A percentile compares a stretch with the other conserved stretches of the same genome.
Evolutionary conservation across 2,888 invertebrate genomes (phyloP).

Genomic region (Allolobophora icterica): DNA sequence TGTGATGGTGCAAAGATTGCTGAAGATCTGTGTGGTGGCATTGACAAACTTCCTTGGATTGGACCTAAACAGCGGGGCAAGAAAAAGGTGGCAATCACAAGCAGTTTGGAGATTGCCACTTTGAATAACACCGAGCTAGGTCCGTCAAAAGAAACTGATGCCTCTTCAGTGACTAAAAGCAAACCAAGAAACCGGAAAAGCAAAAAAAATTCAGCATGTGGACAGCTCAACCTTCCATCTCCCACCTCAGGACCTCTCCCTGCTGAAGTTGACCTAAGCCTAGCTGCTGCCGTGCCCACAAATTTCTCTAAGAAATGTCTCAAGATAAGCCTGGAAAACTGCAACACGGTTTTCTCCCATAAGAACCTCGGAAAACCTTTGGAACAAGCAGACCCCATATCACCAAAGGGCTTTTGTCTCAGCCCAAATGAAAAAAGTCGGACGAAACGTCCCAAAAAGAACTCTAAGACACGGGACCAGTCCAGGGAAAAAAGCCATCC

Average conservation of each 20-base stretch:
- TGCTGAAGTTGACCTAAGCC: background rate
- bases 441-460: background rate
- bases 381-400: background rate
- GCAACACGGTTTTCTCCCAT: background rate
- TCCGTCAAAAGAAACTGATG: background rate
- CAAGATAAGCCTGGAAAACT: constrained; percentile 21
- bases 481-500: background rate
- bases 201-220: background rate
- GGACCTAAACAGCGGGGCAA: background rate
- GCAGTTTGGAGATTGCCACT: background rate
- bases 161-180: background rate
- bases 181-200: constrained; percentile 17
- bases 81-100: background rate
- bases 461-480: background rate
- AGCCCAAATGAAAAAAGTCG: background rate
- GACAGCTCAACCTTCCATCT: background rate
- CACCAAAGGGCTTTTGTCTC: background rate
- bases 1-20: background rate
- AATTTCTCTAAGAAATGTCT: constrained; percentile 1
- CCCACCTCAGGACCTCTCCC: background rate
- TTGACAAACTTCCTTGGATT: constrained; percentile 12
- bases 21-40: background rate
- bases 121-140: background rate
- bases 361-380: background rate
- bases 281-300: background rate